Evolutionary conservation across 2,113 vertebrate species (phyloP).

Genomic region (Microtus pennsylvanicus): DNA sequence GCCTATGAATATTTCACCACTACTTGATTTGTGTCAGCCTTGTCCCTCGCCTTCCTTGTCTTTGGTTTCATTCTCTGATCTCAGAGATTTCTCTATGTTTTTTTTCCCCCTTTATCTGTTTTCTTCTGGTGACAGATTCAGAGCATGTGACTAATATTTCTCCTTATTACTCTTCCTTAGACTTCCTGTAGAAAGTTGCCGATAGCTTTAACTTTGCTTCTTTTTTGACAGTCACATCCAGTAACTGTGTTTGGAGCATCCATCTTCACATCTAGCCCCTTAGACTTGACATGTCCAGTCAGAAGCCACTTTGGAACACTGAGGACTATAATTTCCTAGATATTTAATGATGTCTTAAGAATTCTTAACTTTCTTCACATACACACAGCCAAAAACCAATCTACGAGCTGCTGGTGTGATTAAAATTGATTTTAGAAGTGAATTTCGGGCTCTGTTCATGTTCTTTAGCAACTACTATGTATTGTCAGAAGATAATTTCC

Average conservation of each 20-base stretch:
- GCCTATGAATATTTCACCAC: neutral
- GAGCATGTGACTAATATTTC: neutral
- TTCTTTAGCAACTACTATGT: neutral
- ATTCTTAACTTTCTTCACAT: neutral
- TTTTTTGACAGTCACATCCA: neutral
- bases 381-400: neutral
- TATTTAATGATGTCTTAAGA: neutral
- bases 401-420: neutral
- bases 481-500: neutral
- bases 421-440: neutral
- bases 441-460: neutral
- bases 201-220: neutral
- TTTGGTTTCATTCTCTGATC: slow-evolving; percentile 50
- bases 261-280: neutral
- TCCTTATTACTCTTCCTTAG: neutral
- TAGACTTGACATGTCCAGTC: neutral
- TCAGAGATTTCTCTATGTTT: slow-evolving; percentile 9
- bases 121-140: neutral
- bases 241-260: neutral
- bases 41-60: neutral
- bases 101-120: neutral
- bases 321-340: neutral
- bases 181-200: neutral
- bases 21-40: neutral
- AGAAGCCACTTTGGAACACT: neutral